A percentile compares a stretch with the other conserved stretches of the same genome.
These are phyloP conservation scores for Dolichallabes microphthalmus DNA, from an alignment of 2,113 vertebrate species.

Conservation along the genomic window DNA sequence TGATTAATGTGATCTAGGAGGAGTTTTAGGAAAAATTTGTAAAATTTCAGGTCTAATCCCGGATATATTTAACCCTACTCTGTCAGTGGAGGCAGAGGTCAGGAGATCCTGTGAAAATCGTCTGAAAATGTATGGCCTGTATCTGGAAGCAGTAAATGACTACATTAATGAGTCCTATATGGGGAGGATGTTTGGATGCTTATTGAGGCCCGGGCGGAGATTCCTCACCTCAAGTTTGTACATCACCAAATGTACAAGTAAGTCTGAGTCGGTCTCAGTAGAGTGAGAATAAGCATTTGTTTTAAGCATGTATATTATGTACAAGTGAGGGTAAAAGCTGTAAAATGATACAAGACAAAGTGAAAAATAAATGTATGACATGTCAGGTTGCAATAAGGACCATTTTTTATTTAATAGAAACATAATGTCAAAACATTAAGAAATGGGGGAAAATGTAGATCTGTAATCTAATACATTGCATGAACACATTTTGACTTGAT, in stretches of 20 bases:
- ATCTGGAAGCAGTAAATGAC: conserved; percentile 74
- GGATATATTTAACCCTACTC: conserved; percentile 30
- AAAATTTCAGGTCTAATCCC: background rate
- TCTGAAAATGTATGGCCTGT: conserved; percentile 74
- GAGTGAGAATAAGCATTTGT: background rate
- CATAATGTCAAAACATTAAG: background rate
- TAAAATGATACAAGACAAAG: background rate
- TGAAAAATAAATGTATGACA: background rate
- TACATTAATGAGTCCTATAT: conserved; percentile 76
- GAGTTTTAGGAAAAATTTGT: background rate
- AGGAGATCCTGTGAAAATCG: conserved; percentile 62
- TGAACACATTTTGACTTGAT: background rate
- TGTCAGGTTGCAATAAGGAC: background rate
- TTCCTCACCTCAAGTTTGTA: conserved; percentile 74
- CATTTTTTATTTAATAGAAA: background rate
- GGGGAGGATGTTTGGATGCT: conserved; percentile 75
- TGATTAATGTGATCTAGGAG: background rate
- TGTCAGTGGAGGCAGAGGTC: conserved; percentile 44
- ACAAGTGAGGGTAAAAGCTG: background rate
- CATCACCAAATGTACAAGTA: conserved; percentile 77
- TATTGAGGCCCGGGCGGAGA: conserved; percentile 74
- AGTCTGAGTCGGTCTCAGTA: background rate
- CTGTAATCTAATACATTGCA: background rate
- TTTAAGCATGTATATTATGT: background rate
- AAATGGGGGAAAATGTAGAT: background rate